Conservation (phyloP, 1,140 invertebrate genomes). For the Tetramorium simillimum region DNA sequence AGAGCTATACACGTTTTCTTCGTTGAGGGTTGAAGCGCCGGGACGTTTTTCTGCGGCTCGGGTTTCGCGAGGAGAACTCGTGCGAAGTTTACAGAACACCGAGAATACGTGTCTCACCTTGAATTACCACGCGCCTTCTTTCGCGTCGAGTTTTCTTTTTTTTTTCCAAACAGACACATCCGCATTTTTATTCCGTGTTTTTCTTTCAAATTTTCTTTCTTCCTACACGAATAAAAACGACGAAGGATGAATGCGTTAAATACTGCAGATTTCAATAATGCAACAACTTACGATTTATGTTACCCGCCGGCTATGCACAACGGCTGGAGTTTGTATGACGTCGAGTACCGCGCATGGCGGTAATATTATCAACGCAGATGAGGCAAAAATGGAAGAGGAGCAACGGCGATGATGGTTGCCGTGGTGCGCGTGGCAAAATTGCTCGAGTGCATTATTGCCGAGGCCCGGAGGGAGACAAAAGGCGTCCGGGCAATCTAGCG, state of each 20-base stretch:
- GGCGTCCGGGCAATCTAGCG: constrained; percentile 82
- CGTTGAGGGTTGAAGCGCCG: constrained; percentile 46
- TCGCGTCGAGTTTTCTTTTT: background rate
- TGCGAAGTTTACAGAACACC: constrained; percentile 39
- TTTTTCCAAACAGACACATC: background rate
- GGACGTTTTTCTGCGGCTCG: constrained; percentile 46
- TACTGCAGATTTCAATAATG: background rate
- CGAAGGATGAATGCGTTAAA: background rate
- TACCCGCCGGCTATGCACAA: background rate
- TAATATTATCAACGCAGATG: background rate
- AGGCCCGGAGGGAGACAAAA: constrained; percentile 77
- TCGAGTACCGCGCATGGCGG: background rate
- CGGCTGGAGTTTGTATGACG: background rate
- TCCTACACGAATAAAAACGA: background rate
- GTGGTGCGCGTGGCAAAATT: constrained; percentile 70
- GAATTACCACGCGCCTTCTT: background rate
- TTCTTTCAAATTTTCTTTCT: background rate
- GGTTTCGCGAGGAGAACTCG: constrained; percentile 38
- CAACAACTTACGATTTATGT: background rate
- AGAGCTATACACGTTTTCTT: constrained; percentile 29
- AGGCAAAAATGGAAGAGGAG: background rate
- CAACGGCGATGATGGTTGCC: background rate
- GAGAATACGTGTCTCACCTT: constrained; percentile 28
- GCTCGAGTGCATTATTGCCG: constrained; percentile 58
- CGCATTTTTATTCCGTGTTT: background rate